Evolutionary conservation across 2,113 vertebrate species (phyloP), one percentile per base, ranked within the genome.

Genomic region (Cathartes aura): DNA sequence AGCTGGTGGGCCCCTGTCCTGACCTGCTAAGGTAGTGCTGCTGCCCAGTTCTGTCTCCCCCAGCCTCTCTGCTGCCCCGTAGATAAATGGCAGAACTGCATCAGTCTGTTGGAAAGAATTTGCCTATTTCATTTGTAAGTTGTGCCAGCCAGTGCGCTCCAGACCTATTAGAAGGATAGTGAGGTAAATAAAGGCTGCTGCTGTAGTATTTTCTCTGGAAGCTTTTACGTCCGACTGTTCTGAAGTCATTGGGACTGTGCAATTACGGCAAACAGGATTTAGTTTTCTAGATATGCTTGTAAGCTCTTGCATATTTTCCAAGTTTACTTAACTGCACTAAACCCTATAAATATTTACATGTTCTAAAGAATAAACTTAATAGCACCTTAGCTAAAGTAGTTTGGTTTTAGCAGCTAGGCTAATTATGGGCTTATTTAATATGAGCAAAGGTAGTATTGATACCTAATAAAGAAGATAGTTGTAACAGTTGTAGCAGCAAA

Each of bases 11-110:
- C 4, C 19, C 13, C 9, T 40, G 27, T 47, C n/a, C 63, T 40
- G 34, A 19, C 9, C 7, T 1, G 6, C 15, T 3, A 1, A 2
- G 47, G 43, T 14, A 18, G 64, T 18, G 21, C 56, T 55, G 40
- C 11, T 67, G 72, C 40, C 23, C 40, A 3, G 23, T 14, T 73
- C 27, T 20, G 21, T 32, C 42, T 48, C 21, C 15, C 4, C 12
- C 22, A 15, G 45, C 36, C 43, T 38, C 27, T 42, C n/a, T 32
- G 19, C 76, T 71, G 56, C 48, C 36, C 11, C 7, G 5, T 12
- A n/a, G 14, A 13, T 11, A 40, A 47, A 6, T 1, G 5, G 43
- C 81, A 87, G 29, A 38, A 2, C 36, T 36, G 30, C n/a, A 50
- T 40, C 18, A 4, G 13, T 26, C 45, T 32, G 1, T 62, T 18